Evolutionary conservation across 2,888 invertebrate species (phyloP).

Genomic region (Poecilus cupreus): DNA sequence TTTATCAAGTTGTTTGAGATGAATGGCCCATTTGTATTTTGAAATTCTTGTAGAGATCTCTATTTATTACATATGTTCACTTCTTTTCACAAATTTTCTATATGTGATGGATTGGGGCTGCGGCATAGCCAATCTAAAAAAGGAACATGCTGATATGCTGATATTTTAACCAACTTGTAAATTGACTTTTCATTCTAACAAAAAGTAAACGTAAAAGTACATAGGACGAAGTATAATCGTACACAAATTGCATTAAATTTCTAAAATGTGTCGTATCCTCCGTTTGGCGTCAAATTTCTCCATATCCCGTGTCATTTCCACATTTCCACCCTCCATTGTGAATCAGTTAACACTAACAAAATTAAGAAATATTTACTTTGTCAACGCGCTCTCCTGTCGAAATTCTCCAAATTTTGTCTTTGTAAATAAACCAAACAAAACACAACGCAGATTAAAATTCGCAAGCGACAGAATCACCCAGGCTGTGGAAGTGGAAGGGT

Average conservation of each 20-base stretch:
- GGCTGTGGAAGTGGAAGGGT: slow-evolving; percentile 37
- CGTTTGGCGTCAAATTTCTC: neutral
- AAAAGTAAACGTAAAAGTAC: too few relatives aligned
- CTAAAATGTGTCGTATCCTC: neutral
- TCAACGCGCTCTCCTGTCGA: neutral
- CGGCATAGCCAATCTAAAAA: too few relatives aligned
- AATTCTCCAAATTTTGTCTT: slow-evolving; percentile 27
- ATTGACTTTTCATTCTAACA: too few relatives aligned
- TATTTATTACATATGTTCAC: too few relatives aligned
- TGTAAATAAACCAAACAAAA: slow-evolving; percentile 53
- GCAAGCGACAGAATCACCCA: neutral
- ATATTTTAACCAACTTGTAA: too few relatives aligned
- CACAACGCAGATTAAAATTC: slow-evolving; percentile 51
- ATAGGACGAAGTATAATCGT: too few relatives aligned
- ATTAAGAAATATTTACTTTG: slow-evolving; percentile 48
- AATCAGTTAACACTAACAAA: neutral
- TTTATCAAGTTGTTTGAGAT: too few relatives aligned
- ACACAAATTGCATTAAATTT: neutral
- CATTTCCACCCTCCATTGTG: neutral
- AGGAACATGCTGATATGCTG: too few relatives aligned
- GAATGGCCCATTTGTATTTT: too few relatives aligned
- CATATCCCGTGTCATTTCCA: neutral
- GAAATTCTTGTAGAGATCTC: too few relatives aligned
- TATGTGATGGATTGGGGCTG: too few relatives aligned
- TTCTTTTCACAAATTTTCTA: too few relatives aligned